Evolutionary conservation across 2,888 invertebrate genomes (phyloP).

Genomic region (Lithosia quadra): DNA sequence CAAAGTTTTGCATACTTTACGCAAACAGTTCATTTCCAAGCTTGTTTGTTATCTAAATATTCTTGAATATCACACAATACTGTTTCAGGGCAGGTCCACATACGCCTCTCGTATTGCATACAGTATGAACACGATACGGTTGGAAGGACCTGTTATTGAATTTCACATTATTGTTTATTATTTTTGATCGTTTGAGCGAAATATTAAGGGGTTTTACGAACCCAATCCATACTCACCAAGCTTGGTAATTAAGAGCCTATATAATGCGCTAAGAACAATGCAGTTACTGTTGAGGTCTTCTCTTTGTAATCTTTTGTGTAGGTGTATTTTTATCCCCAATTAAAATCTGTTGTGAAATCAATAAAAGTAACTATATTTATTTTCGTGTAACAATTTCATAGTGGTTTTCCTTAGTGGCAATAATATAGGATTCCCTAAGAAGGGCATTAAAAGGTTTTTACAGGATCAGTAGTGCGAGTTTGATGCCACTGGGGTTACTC

Average conservation of each 20-base stretch:
- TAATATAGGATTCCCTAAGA: too few species aligned
- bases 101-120: constrained; percentile 50
- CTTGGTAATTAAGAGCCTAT: constrained; percentile 62
- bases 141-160: constrained; percentile 71
- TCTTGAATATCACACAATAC: background rate
- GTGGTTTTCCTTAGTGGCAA: too few species aligned
- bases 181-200: constrained; percentile 70
- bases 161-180: constrained; percentile 71
- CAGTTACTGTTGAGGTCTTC: constrained; percentile 13
- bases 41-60: background rate
- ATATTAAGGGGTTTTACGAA: constrained; percentile 61
- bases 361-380: background rate
- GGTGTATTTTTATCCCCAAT: constrained; percentile 21
- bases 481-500: too few species aligned
- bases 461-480: too few species aligned
- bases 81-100: constrained; percentile 50
- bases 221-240: constrained; percentile 55
- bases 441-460: too few species aligned
- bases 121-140: constrained; percentile 63
- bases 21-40: too few species aligned
- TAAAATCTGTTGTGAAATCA: constrained; percentile 5
- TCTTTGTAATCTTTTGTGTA: constrained; percentile 21
- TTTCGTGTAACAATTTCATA: too few species aligned
- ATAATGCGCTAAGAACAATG: constrained; percentile 53
- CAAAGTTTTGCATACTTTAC: too few species aligned